phyloP scores from a whole-genome alignment of 2,797 vertebrate genomes.

The Leptoclinus maculatus region DNA sequence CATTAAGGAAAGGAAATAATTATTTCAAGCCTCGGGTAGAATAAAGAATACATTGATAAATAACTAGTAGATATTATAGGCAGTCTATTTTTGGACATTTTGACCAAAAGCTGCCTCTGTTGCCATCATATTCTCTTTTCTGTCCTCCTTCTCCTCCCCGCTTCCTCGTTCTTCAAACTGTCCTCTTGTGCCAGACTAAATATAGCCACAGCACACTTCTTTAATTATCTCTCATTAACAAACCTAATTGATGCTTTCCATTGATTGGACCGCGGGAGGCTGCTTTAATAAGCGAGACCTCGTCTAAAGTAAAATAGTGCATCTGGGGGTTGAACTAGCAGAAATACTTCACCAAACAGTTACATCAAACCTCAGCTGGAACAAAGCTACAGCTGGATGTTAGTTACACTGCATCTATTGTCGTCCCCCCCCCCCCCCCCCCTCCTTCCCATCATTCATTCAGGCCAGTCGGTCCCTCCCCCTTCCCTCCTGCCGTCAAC shows the following conservation, averaged over 20 bases:
- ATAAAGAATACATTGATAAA: conserved; percentile 14
- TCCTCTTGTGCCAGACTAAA: conserved; percentile 79
- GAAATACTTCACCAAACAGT: conserved; percentile 12
- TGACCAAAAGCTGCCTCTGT: conserved; percentile 55
- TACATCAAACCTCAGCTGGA: conserved; percentile 41
- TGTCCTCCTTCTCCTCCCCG: conserved; percentile 58
- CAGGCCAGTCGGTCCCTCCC: conserved; percentile 68
- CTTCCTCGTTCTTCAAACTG: conserved; percentile 65
- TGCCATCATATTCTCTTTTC: conserved; percentile 50
- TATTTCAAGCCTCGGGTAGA: neutral
- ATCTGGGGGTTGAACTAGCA: conserved; percentile 45
- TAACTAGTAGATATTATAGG: neutral
- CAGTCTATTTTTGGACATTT: conserved; percentile 45
- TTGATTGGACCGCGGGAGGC: conserved; percentile 70
- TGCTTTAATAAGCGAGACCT: conserved; percentile 72
- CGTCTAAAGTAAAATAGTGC: conserved; percentile 60
- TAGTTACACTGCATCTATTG: conserved; percentile 46
- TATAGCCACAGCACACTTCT: conserved; percentile 79
- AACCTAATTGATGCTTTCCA: conserved; percentile 79
- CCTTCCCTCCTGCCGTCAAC: conserved; percentile 77
- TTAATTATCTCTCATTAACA: conserved; percentile 82
- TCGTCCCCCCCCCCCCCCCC: conserved; percentile 1
- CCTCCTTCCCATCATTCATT: conserved; percentile 61
- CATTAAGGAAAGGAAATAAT: neutral
- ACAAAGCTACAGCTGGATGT: conserved; percentile 50